These are phyloP conservation scores for Drosophila niveifrons DNA, from an alignment of 2,888 invertebrate species.

Conservation along the genomic window DNA sequence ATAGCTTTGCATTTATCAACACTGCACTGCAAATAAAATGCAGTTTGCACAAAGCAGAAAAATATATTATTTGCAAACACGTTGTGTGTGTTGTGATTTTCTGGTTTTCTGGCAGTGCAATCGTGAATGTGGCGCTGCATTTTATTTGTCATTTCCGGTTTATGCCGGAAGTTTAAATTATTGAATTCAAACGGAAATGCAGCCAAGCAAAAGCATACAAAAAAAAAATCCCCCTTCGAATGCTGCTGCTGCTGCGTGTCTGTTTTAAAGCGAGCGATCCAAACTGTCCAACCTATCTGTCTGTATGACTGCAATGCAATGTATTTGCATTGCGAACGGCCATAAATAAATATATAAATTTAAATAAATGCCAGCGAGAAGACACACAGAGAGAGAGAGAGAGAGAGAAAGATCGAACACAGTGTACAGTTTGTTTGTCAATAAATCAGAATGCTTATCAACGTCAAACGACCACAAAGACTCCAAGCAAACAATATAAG, in stretches of 20 bases:
- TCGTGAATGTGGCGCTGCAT: conserved; percentile 54
- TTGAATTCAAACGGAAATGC: conserved; percentile 75
- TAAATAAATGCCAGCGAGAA: conserved; percentile 70
- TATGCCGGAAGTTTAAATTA: conserved; percentile 77
- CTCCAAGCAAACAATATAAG: conserved; percentile 67
- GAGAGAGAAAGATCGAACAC: conserved; percentile 1
- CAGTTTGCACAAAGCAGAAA: neutral
- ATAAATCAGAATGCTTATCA: conserved; percentile 84
- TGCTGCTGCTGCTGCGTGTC: conserved; percentile 48
- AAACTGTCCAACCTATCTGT: conserved; percentile 21
- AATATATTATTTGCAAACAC: neutral
- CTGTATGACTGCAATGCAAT: conserved; percentile 25
- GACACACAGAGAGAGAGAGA: neutral
- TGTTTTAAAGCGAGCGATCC: conserved; percentile 51
- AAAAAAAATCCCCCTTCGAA: conserved; percentile 28
- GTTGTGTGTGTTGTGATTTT: conserved; percentile 2
- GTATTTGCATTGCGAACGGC: conserved; percentile 51
- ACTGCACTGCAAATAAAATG: neutral
- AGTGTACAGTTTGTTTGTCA: conserved; percentile 73
- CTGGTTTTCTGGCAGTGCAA: conserved; percentile 49
- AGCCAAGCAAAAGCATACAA: conserved; percentile 58
- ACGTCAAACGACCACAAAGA: conserved; percentile 80
- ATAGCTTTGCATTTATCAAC: neutral
- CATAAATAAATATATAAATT: conserved; percentile 78
- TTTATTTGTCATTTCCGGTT: conserved; percentile 79